Base-by-base conservation (phyloP, 2,797 vertebrate genomes). In the Iguana delicatissima region DNA sequence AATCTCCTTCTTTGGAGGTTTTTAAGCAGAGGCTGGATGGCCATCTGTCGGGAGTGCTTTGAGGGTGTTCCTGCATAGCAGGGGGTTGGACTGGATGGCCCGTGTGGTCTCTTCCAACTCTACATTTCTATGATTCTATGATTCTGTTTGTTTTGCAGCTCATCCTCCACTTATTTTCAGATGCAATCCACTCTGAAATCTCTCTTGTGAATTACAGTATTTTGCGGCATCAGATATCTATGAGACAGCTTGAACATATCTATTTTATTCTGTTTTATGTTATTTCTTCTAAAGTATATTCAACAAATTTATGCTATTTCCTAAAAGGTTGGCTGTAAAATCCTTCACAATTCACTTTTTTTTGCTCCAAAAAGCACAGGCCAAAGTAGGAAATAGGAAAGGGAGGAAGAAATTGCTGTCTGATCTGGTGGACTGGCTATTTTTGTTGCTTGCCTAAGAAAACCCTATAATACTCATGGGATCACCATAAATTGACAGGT, bases 71-170 rank as follows among this genome's bases (percentile, higher is more conserved):
- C n/a, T n/a, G n/a, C n/a, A n/a, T n/a, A n/a, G n/a, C n/a, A n/a
- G n/a, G n/a, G n/a, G n/a, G n/a, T n/a, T n/a, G n/a, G n/a, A n/a
- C n/a, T n/a, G n/a, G n/a, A n/a, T n/a, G n/a, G n/a, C n/a, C n/a
- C n/a, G n/a, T n/a, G n/a, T n/a, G n/a, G n/a, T n/a, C n/a, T n/a
- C n/a, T n/a, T n/a, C n/a, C n/a, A n/a, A n/a, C n/a, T n/a, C n/a
- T n/a, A n/a, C n/a, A n/a, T n/a, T n/a, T n/a, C n/a, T n/a, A n/a
- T n/a, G n/a, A n/a, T n/a, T n/a, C n/a, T n/a, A n/a, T 80, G 29
- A 80, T 90, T 38, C 32, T 89, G 50, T 50, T n/a, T 13, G 2
- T 89, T 91, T 57, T 86, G 64, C 38, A 20, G 1, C 74, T 84
- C 4, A 73, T 42, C 38, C n/a, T 55, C 8, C 29, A 7, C 62